Evolutionary conservation across 2,113 vertebrate genomes (phyloP).

Genomic region (Phrynosoma platyrhinos): DNA sequence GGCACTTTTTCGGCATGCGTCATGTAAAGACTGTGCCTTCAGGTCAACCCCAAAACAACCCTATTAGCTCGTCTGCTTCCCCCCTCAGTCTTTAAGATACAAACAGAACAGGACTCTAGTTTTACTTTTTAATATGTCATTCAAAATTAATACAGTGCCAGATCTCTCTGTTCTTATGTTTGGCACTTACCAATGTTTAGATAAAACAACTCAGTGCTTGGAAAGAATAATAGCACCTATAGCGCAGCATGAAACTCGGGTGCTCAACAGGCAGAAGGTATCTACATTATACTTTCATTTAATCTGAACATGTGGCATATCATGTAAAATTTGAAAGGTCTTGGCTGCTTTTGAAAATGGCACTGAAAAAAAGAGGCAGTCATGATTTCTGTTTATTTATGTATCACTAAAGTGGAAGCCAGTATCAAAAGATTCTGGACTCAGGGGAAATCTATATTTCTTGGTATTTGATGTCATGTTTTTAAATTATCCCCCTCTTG

Average conservation of each 20-base stretch:
- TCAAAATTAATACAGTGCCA: background rate
- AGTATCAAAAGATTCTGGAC: background rate
- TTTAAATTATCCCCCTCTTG: background rate
- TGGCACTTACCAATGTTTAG: background rate
- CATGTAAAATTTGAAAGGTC: background rate
- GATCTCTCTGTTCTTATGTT: background rate
- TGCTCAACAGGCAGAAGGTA: background rate
- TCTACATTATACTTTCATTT: background rate
- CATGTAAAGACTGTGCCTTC: no score
- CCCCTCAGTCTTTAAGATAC: no score
- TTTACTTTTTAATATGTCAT: background rate
- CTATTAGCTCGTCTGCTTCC: no score
- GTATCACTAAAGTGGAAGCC: background rate
- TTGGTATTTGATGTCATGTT: background rate
- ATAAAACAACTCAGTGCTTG: background rate
- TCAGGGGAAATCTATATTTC: background rate
- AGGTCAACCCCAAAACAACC: no score
- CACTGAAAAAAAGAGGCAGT: background rate
- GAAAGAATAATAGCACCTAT: background rate
- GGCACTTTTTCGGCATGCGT: no score
- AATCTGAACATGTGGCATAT: background rate
- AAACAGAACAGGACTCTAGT: no score
- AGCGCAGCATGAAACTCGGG: background rate
- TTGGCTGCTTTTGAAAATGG: background rate
- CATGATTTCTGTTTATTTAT: background rate